Percentiles rank a stretch among this genome's conserved stretches.
phyloP scores from a whole-genome alignment of 2,113 vertebrate genomes.

The Xenopus tropicalis region DNA sequence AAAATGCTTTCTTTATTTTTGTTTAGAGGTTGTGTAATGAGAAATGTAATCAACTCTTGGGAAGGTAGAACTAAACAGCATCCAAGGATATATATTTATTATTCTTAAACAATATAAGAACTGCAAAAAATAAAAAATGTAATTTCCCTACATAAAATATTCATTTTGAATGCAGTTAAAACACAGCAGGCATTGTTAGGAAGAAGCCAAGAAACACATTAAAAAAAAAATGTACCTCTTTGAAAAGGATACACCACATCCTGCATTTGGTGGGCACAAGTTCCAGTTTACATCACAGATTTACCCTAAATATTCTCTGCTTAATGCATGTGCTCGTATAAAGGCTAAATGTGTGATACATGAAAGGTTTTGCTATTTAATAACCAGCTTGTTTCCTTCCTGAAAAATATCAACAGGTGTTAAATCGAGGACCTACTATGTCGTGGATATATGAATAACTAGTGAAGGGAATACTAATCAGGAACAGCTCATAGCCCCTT shows the following conservation, averaged over 20 bases:
- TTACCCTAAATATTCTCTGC: slow-evolving; percentile 52
- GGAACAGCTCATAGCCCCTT: slow-evolving; percentile 25
- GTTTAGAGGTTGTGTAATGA: not conserved
- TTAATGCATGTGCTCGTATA: slow-evolving; percentile 51
- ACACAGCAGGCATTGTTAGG: slow-evolving; percentile 61
- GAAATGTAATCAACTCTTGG: not conserved
- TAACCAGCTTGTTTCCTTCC: slow-evolving; percentile 53
- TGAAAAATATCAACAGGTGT: slow-evolving; percentile 53
- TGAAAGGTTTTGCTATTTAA: slow-evolving; percentile 21
- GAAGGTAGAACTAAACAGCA: not conserved
- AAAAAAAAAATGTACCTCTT: slow-evolving; percentile 59
- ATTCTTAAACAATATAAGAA: slow-evolving; percentile 45
- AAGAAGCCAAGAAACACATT: slow-evolving; percentile 66
- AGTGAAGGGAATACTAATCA: slow-evolving; percentile 53
- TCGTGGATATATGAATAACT: slow-evolving; percentile 55
- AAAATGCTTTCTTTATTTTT: too few relatives aligned
- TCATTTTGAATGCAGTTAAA: slow-evolving; percentile 62
- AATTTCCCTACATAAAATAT: slow-evolving; percentile 58
- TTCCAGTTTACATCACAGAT: slow-evolving; percentile 62
- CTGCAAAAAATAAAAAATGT: not conserved
- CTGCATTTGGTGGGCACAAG: slow-evolving; percentile 62
- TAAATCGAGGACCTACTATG: slow-evolving; percentile 46
- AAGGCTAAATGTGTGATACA: slow-evolving; percentile 51
- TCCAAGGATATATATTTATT: slow-evolving; percentile 47
- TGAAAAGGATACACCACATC: slow-evolving; percentile 70